Evolutionary conservation across 2,113 vertebrate species (phyloP).

Genomic region (Tapirus terrestris): DNA sequence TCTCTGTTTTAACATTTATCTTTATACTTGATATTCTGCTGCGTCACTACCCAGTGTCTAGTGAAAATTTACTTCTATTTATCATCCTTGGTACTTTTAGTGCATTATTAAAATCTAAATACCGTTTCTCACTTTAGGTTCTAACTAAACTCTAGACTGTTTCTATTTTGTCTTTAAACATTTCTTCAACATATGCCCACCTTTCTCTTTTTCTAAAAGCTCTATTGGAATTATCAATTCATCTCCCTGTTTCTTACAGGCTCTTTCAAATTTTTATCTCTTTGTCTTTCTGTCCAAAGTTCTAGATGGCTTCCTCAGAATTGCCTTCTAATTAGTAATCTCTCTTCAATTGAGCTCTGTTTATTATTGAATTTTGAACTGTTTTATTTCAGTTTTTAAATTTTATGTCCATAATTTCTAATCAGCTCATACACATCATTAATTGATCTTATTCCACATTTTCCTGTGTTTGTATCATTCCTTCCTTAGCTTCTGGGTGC

Average conservation of each 20-base stretch:
- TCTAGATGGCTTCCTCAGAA: background rate
- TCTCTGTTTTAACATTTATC: background rate
- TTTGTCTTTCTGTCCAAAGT: background rate
- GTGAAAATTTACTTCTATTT: background rate
- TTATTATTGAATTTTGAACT: background rate
- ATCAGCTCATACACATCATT: background rate
- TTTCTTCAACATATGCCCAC: background rate
- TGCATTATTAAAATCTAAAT: background rate
- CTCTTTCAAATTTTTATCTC: background rate
- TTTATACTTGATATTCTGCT: background rate
- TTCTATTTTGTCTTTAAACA: conserved; percentile 11
- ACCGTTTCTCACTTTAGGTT: background rate
- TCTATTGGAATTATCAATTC: background rate
- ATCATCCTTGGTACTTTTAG: conserved; percentile 39
- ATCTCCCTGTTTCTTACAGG: background rate
- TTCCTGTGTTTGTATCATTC: background rate
- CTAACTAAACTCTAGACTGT: background rate
- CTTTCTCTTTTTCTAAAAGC: background rate
- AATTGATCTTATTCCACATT: background rate
- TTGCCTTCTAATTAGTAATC: background rate
- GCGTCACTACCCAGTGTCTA: background rate
- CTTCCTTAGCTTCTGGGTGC: background rate
- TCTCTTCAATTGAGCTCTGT: background rate
- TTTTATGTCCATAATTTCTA: background rate
- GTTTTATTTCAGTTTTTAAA: background rate